Base-by-base conservation (phyloP, 64 coral and sea anemone species). In the Porites lutea region DNA sequence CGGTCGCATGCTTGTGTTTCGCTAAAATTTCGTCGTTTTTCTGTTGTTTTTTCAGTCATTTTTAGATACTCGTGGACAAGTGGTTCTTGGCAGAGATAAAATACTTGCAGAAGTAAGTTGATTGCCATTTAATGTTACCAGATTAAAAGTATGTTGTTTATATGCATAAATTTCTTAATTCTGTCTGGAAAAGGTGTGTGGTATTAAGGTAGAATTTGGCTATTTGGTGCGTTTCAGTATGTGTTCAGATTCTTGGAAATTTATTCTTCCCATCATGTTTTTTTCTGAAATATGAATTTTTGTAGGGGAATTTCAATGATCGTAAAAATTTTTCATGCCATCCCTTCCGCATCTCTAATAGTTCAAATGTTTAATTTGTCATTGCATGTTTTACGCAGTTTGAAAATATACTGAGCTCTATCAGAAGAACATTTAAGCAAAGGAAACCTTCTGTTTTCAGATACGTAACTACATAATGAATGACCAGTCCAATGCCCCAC, bases 71-170 rank as follows among this genome's bases (percentile, higher is more conserved):
- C 78, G 96, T 8, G 92, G 90, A 65, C 93, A 95, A 95, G 90
- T 95, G 75, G 96, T 98, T 66, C 73, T 98, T 85, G 96, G 96
- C 63, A 92, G 96, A 90, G 96, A 98, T 77, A 93, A 93, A 67
- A 93, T 98, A 63, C 90, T 98, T 64, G 81, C 47, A 49, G 94
- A 95, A 46, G 96, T 98, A 83, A 66, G 91, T 76, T 65, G 9
- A 4, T 48, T 15, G 53, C 52, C 50, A 82, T 16, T 5, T 12
- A 5, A 37, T 37, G 27, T 37, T 37, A 37, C 27, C 27, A 37
- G 27, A 37, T 37, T 37, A 37, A 37, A 37, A 37, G 27, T 37
- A 37, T 37, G 0, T 37, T 37, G 27, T 37, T 37, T 37, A 37
- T 37, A 37, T 37, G 27, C 27, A 37, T 37, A 37, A 37, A 37